A percentile compares a stretch with the other conserved stretches of the same genome.
phyloP scores from a whole-genome alignment of 2,797 vertebrate species.

The Xerus rutilus region DNA sequence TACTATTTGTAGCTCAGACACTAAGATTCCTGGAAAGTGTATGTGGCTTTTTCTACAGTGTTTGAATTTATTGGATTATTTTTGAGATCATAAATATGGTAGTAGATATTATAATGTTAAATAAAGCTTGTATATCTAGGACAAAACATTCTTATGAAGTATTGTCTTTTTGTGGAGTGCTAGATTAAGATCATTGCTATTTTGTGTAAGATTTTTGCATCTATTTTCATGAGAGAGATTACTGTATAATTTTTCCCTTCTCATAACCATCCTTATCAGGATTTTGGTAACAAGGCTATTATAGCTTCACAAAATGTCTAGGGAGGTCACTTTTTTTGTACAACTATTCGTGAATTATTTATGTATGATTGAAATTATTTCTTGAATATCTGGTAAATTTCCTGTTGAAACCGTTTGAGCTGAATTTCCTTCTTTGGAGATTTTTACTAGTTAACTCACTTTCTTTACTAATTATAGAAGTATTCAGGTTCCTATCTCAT shows the following conservation, averaged over 20 bases:
- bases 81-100: not conserved
- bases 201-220: not conserved
- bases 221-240: not conserved
- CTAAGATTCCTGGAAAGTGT: not conserved
- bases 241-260: not conserved
- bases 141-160: not conserved
- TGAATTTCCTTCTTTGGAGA: not conserved
- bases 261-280: not conserved
- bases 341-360: not conserved
- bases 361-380: not conserved
- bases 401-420: not conserved
- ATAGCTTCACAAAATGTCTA: not conserved
- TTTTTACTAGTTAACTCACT: not conserved
- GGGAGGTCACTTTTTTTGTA: not conserved
- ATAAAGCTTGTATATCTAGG: not conserved
- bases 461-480: not conserved
- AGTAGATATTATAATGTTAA: not conserved
- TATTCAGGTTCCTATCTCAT: not conserved
- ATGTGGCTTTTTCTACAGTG: not conserved
- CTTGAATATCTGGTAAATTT: not conserved
- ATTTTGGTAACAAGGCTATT: constrained; percentile 19
- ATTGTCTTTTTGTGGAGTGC: not conserved
- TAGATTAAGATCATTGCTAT: not conserved
- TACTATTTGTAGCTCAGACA: not conserved
- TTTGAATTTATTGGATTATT: not conserved